Evolutionary conservation across 2,888 invertebrate species (phyloP).

Genomic region (Chironomus riparius): DNA sequence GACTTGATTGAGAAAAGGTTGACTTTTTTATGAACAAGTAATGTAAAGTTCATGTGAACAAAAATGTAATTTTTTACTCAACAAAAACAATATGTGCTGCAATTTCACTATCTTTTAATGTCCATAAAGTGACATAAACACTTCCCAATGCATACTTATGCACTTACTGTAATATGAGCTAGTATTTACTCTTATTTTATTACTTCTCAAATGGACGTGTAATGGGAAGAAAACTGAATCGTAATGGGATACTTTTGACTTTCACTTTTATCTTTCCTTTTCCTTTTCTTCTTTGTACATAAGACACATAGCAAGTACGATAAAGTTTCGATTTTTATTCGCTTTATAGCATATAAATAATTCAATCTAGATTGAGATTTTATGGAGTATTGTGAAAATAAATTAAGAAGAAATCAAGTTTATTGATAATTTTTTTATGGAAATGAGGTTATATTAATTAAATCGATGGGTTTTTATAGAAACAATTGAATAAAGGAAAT

Average conservation of each 20-base stretch:
- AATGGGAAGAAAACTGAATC: conserved; percentile 9
- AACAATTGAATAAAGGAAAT: too few relatives aligned
- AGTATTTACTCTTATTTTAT: not conserved
- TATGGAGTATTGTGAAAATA: too few relatives aligned
- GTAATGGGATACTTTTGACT: conserved; percentile 24
- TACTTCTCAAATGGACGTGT: not conserved
- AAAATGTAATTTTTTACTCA: not conserved
- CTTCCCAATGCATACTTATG: not conserved
- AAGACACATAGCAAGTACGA: not conserved
- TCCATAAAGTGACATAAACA: not conserved
- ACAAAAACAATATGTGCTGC: not conserved
- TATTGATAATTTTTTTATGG: too few relatives aligned
- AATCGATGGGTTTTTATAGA: too few relatives aligned
- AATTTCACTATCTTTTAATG: not conserved
- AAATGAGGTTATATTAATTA: too few relatives aligned
- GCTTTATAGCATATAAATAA: too few relatives aligned
- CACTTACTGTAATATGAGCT: not conserved
- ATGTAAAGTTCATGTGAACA: not conserved
- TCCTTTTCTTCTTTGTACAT: not conserved
- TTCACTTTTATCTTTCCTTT: conserved; percentile 15
- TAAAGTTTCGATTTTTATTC: not conserved
- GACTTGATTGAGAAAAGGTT: too few relatives aligned
- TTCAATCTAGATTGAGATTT: too few relatives aligned
- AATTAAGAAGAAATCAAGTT: too few relatives aligned
- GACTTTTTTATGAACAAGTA: too few relatives aligned